These are phyloP conservation scores for Campoplex capitator DNA, from an alignment of 2,888 invertebrate species.

Conservation along the genomic window DNA sequence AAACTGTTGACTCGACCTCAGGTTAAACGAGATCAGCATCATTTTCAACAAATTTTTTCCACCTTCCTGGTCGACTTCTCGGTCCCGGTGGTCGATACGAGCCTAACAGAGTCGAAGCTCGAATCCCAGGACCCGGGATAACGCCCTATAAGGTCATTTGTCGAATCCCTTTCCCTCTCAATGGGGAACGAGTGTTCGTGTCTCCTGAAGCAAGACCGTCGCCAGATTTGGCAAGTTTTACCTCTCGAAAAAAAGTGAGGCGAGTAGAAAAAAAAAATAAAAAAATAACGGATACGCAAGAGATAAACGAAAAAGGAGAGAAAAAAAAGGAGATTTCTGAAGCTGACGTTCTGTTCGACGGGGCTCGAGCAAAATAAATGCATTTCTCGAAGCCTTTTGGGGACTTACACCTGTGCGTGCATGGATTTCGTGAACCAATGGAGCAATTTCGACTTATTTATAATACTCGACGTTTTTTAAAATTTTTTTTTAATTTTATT, in stretches of 20 bases:
- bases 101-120: slow-evolving; percentile 8
- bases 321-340: slow-evolving; percentile 15
- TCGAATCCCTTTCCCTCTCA: slow-evolving; percentile 60
- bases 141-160: slow-evolving; percentile 77
- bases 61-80: slow-evolving; percentile 50
- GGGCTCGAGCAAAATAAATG: slow-evolving; percentile 9
- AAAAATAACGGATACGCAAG: background rate
- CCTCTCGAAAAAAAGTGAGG: slow-evolving; percentile 6
- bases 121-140: slow-evolving; percentile 63
- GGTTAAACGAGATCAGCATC: background rate
- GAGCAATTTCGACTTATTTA: background rate
- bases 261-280: background rate
- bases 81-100: slow-evolving; percentile 59
- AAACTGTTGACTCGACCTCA: too few species aligned
- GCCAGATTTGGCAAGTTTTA: slow-evolving; percentile 66
- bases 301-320: slow-evolving; percentile 20
- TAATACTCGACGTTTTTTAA: background rate
- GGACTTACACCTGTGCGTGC: slow-evolving; percentile 48
- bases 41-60: background rate
- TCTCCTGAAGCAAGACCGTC: slow-evolving; percentile 48
- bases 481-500: too few species aligned
- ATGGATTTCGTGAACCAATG: slow-evolving; percentile 19
- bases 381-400: slow-evolving; percentile 34
- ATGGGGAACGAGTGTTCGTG: slow-evolving; percentile 19
- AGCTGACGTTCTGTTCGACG: slow-evolving; percentile 11